Base-by-base conservation (phyloP, 2,113 vertebrate species). In the Saguinus midas region DNA sequence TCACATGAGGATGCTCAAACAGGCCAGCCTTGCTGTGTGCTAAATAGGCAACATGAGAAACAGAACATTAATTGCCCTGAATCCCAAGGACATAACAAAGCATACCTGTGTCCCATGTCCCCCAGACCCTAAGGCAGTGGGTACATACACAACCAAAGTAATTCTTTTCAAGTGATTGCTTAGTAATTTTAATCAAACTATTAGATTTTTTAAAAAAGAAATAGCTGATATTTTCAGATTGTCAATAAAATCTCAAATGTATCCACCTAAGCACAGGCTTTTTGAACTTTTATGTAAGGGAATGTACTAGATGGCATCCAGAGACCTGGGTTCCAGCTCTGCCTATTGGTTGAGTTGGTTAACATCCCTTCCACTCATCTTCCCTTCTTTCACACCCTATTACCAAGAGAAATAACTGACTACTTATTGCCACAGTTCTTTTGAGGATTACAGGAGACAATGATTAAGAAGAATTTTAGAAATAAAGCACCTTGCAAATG, bases 1-100 rank as follows among this genome's bases (percentile, higher is more conserved):
- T 98, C 98, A 97, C 98, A 98, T 97, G 97, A 98, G 98, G 98
- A 98, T 99, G 98, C 96, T 97, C 96, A 43, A 97, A 85, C 9
- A 0, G 87, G 97, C 78, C 45, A 14, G 96, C 92, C 91, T 98
- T 87, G 94, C 97, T 98, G 92, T 93, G 85, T 96, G 94, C 85
- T 98, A 98, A 98, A 92, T 97, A 98, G 98, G 98, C 97, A 97
- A 98, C 91, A 97, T 95, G 97, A 98, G 97, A 98, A 97, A 96
- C 94, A 87, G 61, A 96, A 94, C 91, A 98, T 98, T 98, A 99
- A 98, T 98, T 98, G 95, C 83, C 88, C 94, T 93, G 94, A 90
- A 97, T 84, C 93, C 97, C 98, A 79, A n/a, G 76, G 72, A 96
- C 97, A 70, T 57, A 98, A 98, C 97, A 97, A 76, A 97, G 97